Percentiles rank a stretch among this genome's conserved stretches.
These are phyloP conservation scores for Diplodus sargus DNA, from an alignment of 2,797 vertebrate genomes.

Conservation along the genomic window DNA sequence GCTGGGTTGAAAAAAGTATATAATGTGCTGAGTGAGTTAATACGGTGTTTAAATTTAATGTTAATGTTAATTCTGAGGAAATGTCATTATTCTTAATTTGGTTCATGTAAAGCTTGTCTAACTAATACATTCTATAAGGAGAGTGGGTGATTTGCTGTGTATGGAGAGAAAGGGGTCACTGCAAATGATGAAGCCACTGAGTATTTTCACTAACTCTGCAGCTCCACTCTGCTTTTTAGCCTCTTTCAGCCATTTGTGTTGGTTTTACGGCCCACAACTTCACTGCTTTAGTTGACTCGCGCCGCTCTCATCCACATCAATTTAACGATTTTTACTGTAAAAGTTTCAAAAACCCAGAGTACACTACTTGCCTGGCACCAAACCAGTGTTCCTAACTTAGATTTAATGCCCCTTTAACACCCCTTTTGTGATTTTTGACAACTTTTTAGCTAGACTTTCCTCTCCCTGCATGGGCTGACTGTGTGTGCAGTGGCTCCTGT, in stretches of 20 bases:
- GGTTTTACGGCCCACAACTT: not conserved
- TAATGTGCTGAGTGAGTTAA: not conserved
- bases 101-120: conserved; percentile 1
- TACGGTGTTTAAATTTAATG: conserved; percentile 16
- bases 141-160: not conserved
- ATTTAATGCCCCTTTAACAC: not conserved
- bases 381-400: no score
- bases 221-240: not conserved
- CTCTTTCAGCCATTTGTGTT: not conserved
- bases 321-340: no score
- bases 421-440: not conserved
- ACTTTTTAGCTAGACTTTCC: not conserved
- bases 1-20: conserved; percentile 18
- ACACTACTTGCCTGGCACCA: not conserved
- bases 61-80: not conserved
- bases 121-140: not conserved
- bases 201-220: not conserved
- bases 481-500: not conserved
- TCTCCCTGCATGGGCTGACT: not conserved
- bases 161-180: not conserved
- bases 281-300: not conserved
- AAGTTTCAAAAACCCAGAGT: not conserved
- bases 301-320: no score
- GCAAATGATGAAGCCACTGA: not conserved
- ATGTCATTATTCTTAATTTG: not conserved